These are phyloP conservation scores for Bombus picipes DNA, from an alignment of 1,140 invertebrate species.

Conservation along the genomic window DNA sequence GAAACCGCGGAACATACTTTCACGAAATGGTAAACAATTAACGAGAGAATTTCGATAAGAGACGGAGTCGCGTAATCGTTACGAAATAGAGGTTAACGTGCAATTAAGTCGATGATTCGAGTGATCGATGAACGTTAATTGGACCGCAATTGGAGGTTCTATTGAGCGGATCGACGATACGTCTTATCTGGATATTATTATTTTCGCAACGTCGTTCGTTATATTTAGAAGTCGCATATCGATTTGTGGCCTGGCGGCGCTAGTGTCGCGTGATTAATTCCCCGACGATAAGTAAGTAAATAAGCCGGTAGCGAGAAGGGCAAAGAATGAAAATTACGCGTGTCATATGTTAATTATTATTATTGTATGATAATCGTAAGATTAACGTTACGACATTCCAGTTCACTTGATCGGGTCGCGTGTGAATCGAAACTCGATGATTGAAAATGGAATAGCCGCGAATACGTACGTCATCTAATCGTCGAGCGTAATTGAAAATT, in stretches of 20 bases:
- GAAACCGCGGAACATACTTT: not conserved
- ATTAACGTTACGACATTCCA: no score
- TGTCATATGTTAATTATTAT: not conserved
- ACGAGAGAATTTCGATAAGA: not conserved
- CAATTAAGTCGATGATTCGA: slow-evolving; percentile 10
- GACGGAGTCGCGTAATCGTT: no score
- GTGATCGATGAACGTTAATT: slow-evolving; percentile 22
- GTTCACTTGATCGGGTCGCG: no score
- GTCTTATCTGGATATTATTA: not conserved
- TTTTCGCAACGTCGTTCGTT: slow-evolving; percentile 1
- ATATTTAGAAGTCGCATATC: slow-evolving; percentile 21
- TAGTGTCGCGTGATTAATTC: slow-evolving; percentile 3
- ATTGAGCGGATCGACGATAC: slow-evolving; percentile 15
- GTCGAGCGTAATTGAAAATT: no score
- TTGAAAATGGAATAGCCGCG: no score
- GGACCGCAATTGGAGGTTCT: not conserved
- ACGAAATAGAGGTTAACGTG: slow-evolving; percentile 15
- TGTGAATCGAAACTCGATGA: no score
- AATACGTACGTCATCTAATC: no score
- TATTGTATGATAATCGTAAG: not conserved
- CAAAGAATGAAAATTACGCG: not conserved
- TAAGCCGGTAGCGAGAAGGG: no score
- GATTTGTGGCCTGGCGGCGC: not conserved
- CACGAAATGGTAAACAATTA: not conserved
- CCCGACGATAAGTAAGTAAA: not conserved